Evolutionary conservation across 2,888 invertebrate species (phyloP), one percentile per base, ranked within the genome.

Genomic region (Drosophila emarginata): DNA sequence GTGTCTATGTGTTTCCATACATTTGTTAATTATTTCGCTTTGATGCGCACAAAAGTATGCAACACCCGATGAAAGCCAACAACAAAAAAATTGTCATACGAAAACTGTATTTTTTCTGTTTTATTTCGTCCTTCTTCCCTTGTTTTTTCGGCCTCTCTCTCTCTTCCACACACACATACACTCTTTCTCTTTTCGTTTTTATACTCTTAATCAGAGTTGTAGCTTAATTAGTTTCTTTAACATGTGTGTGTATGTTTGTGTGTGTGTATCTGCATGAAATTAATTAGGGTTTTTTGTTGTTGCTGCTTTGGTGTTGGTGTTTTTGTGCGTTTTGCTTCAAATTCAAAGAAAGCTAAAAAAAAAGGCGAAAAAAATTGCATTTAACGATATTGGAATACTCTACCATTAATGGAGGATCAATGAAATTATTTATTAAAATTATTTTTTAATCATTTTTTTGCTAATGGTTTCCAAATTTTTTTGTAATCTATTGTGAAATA

Each of bases 1-100:
- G 28, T 67, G 60, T n/a, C n/a, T n/a, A n/a, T 62, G 57, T 79
- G 63, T 63, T 64, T 4, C 45, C 45, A 54, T 83, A 85, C 81
- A 85, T 82, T 82, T 85, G 86, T 82, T 82, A 82, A 82, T 82
- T 82, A 82, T 85, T 82, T 82, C 80, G 81, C 86, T 82, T 82
- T 82, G 81, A 86, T 83, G 83, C 83, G 84, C 79, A 74, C 80
- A 77, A 80, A 77, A 85, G 81, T 78, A 80, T 79, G 77, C 79
- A 80, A 67, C 72, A 61, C 36, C 53, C 57, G 58, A 66, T 69
- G 52, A 45, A 45, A 45, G 21, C 12, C 7, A 40, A 6, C 4
- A 26, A 23, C 4, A 64, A 79, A 80, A 74, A 73, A 63, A 76
- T 72, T 80, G 69, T 72, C 77, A 76, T 70, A 75, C 60, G 72